Evolutionary conservation across 1,140 invertebrate species (phyloP).

Genomic region (Neelides sp.): DNA sequence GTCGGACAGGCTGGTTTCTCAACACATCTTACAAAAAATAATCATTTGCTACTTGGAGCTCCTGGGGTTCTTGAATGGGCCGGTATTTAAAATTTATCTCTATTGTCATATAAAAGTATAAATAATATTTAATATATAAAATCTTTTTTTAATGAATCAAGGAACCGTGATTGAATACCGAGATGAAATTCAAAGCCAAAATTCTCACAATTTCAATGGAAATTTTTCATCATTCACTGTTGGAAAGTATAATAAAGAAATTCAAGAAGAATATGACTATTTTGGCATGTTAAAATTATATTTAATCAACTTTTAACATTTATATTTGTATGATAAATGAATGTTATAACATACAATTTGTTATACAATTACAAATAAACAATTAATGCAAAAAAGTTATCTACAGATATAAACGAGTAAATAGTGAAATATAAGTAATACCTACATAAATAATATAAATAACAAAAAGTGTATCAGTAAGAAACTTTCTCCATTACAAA

Average conservation of each 20-base stretch:
- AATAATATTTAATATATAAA: slow-evolving; percentile 1
- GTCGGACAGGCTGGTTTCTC: slow-evolving; percentile 34
- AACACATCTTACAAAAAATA: slow-evolving; percentile 27
- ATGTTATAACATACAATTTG: too few relatives aligned
- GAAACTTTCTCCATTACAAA: too few relatives aligned
- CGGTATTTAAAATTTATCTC: slow-evolving; percentile 26
- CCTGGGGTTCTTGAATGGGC: slow-evolving; percentile 38
- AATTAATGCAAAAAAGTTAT: too few relatives aligned
- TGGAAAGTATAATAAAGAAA: slow-evolving; percentile 1
- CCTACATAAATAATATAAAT: too few relatives aligned
- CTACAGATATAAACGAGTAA: too few relatives aligned
- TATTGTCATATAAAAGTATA: too few relatives aligned
- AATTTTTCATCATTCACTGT: background rate
- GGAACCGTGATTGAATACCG: slow-evolving; percentile 29
- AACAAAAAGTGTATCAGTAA: too few relatives aligned
- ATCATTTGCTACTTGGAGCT: slow-evolving; percentile 36
- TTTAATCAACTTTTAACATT: too few relatives aligned
- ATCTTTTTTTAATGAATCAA: slow-evolving; percentile 3
- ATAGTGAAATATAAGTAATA: too few relatives aligned
- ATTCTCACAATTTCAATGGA: background rate
- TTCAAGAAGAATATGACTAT: slow-evolving; percentile 28
- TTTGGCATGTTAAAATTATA: too few relatives aligned
- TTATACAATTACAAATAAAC: too few relatives aligned
- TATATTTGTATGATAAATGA: too few relatives aligned
- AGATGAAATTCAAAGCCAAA: slow-evolving; percentile 14